Evolutionary conservation across 53 echinoderm and acorn worm species (phyloP).

Genomic region (Luidia sarsii): DNA sequence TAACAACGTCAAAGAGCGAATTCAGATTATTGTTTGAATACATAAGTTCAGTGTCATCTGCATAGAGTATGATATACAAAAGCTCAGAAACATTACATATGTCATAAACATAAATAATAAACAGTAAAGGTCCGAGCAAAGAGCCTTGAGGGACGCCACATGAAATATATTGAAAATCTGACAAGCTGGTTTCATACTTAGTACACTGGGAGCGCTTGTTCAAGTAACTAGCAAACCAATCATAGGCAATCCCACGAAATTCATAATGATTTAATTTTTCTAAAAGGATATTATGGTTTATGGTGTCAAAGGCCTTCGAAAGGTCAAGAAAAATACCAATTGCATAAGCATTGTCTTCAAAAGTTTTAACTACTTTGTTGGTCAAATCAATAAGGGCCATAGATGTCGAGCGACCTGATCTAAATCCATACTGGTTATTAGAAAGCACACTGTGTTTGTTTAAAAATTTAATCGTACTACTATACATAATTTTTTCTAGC

Average conservation of each 20-base stretch:
- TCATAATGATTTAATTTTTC: neutral
- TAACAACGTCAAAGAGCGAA: too few relatives aligned
- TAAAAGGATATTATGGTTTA: neutral
- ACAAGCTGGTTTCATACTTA: neutral
- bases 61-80: neutral
- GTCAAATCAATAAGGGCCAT: neutral
- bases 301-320: neutral
- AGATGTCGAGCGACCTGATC: too few relatives aligned
- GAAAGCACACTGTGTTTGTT: too few relatives aligned
- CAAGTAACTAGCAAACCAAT: neutral
- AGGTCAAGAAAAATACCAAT: neutral
- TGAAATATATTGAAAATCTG: neutral
- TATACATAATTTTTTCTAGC: slow-evolving; percentile 6
- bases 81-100: neutral
- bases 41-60: neutral
- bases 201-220: neutral
- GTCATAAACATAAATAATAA: neutral
- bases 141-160: neutral
- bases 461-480: neutral
- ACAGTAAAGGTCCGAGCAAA: neutral
- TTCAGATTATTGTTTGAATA: neutral
- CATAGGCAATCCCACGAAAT: neutral
- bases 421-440: too few relatives aligned
- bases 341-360: neutral
- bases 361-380: neutral